Evolutionary conservation across 2,113 vertebrate species (phyloP).

Genomic region (Sceloporus undulatus): DNA sequence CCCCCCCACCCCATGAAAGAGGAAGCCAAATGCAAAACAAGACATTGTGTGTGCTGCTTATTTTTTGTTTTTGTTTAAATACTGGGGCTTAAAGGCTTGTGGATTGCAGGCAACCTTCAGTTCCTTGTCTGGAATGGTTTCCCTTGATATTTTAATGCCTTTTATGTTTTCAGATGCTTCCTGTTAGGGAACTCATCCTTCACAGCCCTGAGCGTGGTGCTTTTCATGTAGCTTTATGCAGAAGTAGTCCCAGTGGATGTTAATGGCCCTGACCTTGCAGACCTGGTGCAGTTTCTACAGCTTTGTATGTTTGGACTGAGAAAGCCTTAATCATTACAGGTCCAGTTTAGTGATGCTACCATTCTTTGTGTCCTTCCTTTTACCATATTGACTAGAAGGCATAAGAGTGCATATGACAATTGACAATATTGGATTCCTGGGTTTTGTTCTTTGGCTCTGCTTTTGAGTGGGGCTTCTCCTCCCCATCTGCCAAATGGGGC

Average conservation of each 20-base stretch:
- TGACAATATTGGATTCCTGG: neutral
- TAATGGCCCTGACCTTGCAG: neutral
- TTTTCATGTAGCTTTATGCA: neutral
- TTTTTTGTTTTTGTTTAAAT: no score
- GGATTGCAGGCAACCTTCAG: neutral
- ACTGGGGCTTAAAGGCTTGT: neutral
- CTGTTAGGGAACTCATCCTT: neutral
- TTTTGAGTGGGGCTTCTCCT: neutral
- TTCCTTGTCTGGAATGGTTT: neutral
- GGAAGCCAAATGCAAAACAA: conserved; percentile 3
- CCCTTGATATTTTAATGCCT: neutral
- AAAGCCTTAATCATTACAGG: neutral
- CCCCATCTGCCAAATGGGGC: neutral
- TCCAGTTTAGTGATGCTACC: neutral
- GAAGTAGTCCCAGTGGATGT: neutral
- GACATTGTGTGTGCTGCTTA: neutral
- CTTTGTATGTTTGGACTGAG: conserved; percentile 5
- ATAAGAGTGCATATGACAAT: neutral
- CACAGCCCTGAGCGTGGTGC: neutral
- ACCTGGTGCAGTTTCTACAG: neutral
- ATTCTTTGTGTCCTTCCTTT: neutral
- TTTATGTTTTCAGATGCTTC: conserved; percentile 17
- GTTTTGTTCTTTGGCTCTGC: neutral
- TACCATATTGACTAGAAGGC: neutral
- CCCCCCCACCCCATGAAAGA: neutral